phyloP scores from a whole-genome alignment of 2,888 invertebrate genomes.

The Bellardia bayeri region DNA sequence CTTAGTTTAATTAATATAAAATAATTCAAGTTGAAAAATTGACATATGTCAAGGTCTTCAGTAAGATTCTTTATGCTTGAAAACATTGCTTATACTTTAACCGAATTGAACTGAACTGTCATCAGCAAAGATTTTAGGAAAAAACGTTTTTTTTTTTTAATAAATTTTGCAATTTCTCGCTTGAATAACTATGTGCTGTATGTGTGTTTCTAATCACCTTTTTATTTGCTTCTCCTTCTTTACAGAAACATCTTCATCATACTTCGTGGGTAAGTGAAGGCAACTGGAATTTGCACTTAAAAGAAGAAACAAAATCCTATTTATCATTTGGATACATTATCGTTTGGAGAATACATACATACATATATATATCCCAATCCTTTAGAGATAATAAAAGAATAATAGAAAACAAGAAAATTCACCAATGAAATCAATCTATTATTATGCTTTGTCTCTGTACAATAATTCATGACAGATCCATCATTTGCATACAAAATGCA shows the following conservation, averaged over 20 bases:
- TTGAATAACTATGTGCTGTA: too few species aligned
- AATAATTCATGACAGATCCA: conserved; percentile 47
- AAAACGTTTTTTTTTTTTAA: too few species aligned
- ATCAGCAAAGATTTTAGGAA: too few species aligned
- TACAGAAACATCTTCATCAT: conserved; percentile 15
- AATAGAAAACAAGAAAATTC: neutral
- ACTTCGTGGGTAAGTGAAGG: conserved; percentile 33
- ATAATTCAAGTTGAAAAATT: too few species aligned
- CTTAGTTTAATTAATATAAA: too few species aligned
- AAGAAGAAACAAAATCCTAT: neutral
- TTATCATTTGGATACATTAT: neutral
- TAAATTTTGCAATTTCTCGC: too few species aligned
- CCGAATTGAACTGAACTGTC: too few species aligned
- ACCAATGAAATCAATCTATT: conserved; percentile 20
- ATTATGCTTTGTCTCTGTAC: conserved; percentile 1
- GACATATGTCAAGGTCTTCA: too few species aligned
- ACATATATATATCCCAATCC: neutral
- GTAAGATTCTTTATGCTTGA: too few species aligned
- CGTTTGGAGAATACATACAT: neutral
- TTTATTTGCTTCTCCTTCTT: neutral
- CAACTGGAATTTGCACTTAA: neutral
- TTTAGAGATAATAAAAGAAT: neutral
- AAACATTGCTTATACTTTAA: too few species aligned
- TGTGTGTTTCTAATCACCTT: neutral
- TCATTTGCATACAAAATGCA: conserved; percentile 14